Evolutionary conservation across 2,888 invertebrate genomes (phyloP).

Genomic region (Flexamia atlantica): DNA sequence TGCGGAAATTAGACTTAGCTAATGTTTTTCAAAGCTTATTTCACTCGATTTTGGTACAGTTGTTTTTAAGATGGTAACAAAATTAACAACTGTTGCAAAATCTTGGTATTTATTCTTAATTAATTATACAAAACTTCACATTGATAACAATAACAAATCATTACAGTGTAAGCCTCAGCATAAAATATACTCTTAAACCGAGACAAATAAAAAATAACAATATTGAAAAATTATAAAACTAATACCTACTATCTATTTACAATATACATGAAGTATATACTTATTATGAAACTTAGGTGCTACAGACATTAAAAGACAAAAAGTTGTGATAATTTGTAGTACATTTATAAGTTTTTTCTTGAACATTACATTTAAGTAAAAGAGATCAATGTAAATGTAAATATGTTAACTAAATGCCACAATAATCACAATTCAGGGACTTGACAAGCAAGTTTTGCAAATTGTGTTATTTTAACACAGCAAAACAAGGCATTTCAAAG

Average conservation of each 20-base stretch:
- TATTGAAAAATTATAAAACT: neutral
- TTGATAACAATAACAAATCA: neutral
- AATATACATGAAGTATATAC: neutral
- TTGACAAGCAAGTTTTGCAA: neutral
- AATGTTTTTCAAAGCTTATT: no score
- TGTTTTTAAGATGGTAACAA: no score
- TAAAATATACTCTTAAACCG: neutral
- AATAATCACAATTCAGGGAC: neutral
- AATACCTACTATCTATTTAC: no score
- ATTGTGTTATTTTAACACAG: no score
- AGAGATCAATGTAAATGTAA: neutral
- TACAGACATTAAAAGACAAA: neutral
- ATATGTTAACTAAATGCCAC: neutral
- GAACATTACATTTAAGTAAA: neutral
- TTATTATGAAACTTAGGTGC: neutral
- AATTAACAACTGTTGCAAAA: neutral
- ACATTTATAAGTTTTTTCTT: neutral
- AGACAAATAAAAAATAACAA: neutral
- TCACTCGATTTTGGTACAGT: no score
- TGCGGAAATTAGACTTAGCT: no score
- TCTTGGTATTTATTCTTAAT: slow-evolving; percentile 12
- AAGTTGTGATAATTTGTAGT: neutral
- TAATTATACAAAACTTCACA: slow-evolving; percentile 15
- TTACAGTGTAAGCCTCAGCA: neutral
- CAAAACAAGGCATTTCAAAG: no score